Evolutionary conservation across 2,113 vertebrate species (phyloP).

Genomic region (Melanostigma gelatinosum): DNA sequence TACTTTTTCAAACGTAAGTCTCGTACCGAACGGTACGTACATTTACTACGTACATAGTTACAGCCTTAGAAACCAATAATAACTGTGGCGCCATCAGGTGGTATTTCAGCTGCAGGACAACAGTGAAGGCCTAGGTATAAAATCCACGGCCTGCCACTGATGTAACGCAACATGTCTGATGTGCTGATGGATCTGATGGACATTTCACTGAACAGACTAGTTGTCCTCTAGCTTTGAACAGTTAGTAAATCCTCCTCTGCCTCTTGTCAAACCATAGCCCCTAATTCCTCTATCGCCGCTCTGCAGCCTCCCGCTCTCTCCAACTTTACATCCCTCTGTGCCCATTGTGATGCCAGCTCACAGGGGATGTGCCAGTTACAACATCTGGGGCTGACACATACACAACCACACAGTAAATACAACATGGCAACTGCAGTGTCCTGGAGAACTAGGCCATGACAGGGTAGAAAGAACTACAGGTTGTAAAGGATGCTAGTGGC

Average conservation of each 20-base stretch:
- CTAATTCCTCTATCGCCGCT: constrained; percentile 31
- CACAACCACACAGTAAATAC: neutral
- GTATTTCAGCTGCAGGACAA: too few relatives aligned
- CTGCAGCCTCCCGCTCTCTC: constrained; percentile 23
- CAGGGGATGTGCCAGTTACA: constrained; percentile 24
- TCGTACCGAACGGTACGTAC: too few relatives aligned
- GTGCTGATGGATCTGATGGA: neutral
- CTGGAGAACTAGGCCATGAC: constrained; percentile 25
- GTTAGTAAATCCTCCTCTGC: constrained; percentile 13
- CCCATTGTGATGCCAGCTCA: constrained; percentile 23
- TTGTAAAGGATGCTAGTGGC: neutral
- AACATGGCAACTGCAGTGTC: neutral
- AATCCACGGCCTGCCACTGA: too few relatives aligned
- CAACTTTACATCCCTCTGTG: constrained; percentile 21
- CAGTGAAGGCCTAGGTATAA: too few relatives aligned
- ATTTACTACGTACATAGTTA: too few relatives aligned
- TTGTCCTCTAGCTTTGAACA: constrained; percentile 8
- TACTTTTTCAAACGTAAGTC: too few relatives aligned
- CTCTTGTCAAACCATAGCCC: constrained; percentile 7
- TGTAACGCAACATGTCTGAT: too few relatives aligned
- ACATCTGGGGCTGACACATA: constrained; percentile 27
- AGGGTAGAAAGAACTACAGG: neutral
- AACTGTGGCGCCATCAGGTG: too few relatives aligned
- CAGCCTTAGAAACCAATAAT: too few relatives aligned
- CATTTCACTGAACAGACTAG: neutral